Evolutionary conservation across 2,888 invertebrate genomes (phyloP).

Genomic region (Tetheella fluctuosa): DNA sequence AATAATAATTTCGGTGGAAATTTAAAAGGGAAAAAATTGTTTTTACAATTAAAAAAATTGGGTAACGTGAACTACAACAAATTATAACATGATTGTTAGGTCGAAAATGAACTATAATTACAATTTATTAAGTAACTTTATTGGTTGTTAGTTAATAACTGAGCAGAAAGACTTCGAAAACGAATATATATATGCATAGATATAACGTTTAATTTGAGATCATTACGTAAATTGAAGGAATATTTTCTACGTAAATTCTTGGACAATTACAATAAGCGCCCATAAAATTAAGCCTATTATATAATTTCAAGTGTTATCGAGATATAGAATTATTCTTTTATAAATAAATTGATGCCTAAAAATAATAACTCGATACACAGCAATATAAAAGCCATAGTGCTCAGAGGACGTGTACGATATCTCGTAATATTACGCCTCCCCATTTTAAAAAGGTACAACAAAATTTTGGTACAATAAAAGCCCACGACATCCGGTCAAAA

Average conservation of each 20-base stretch:
- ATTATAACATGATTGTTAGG: neutral
- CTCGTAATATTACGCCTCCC: neutral
- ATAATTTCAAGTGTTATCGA: neutral
- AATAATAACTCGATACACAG: neutral
- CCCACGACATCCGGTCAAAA: slow-evolving; percentile 35
- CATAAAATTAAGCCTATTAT: neutral
- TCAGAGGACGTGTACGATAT: neutral
- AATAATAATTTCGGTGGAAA: too few species aligned
- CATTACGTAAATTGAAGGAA: neutral
- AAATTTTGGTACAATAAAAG: slow-evolving; percentile 5
- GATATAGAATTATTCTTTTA: neutral
- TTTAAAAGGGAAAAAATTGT: too few species aligned
- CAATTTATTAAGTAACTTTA: slow-evolving; percentile 3
- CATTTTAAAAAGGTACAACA: slow-evolving; percentile 5
- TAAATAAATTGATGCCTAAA: neutral
- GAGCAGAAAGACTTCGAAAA: too few species aligned
- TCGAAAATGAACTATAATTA: neutral
- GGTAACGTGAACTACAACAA: neutral
- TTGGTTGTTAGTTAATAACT: slow-evolving; percentile 3
- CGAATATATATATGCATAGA: too few species aligned
- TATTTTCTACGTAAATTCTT: slow-evolving; percentile 1
- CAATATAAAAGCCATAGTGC: neutral
- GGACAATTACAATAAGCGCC: neutral
- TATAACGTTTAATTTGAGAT: neutral
- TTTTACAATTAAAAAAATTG: too few species aligned